Conservation (phyloP, 2,113 vertebrate species). For the Misgurnus mizolepis region DNA sequence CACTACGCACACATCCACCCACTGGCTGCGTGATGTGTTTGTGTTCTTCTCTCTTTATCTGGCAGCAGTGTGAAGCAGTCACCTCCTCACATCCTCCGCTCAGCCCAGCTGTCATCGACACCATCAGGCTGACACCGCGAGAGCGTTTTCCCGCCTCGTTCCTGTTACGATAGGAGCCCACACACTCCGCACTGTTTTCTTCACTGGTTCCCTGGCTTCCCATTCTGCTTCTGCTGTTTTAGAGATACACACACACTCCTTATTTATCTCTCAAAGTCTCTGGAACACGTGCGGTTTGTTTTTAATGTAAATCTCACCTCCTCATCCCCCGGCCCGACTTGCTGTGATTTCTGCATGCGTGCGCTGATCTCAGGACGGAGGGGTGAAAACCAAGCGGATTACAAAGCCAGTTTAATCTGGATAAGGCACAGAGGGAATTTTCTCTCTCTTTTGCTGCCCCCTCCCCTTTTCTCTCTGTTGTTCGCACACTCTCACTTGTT, state of each 20-base stretch:
- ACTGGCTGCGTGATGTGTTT: background rate
- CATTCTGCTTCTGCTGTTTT: background rate
- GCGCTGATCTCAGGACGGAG: slow-evolving; percentile 41
- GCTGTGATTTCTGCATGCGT: background rate
- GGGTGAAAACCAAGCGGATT: slow-evolving; percentile 58
- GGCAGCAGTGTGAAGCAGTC: slow-evolving; percentile 27
- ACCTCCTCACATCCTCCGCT: slow-evolving; percentile 32
- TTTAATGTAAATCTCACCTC: slow-evolving; percentile 37
- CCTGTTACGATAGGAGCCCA: slow-evolving; percentile 39
- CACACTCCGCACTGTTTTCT: background rate
- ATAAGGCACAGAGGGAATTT: slow-evolving; percentile 50
- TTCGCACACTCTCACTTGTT: background rate
- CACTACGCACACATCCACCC: background rate
- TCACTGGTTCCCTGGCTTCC: background rate
- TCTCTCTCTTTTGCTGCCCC: slow-evolving; percentile 15
- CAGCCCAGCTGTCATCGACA: slow-evolving; percentile 33
- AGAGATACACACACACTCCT: background rate
- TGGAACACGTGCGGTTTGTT: slow-evolving; percentile 41
- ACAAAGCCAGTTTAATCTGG: slow-evolving; percentile 56
- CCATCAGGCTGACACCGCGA: slow-evolving; percentile 31
- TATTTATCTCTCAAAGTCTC: slow-evolving; percentile 23
- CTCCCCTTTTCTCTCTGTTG: background rate
- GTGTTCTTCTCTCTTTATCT: slow-evolving; percentile 36
- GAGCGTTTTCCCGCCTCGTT: slow-evolving; percentile 35
- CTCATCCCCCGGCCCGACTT: background rate